Evolutionary conservation across 1,140 invertebrate genomes (phyloP), one percentile per base, ranked within the genome.

Genomic region (Schlechtendalia chinensis): DNA sequence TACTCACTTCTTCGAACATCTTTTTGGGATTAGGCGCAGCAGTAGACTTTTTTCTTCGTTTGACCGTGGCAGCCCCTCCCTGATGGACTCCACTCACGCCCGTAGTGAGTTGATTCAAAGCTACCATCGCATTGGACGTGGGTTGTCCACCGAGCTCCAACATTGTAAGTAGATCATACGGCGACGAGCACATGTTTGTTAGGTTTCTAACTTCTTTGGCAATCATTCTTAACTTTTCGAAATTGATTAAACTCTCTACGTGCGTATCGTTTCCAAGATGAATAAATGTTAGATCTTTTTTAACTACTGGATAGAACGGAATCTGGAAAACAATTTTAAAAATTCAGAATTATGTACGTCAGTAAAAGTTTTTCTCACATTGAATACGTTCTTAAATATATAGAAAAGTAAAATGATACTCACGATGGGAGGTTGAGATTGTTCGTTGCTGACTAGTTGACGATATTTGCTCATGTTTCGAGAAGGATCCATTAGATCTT

Each of bases 401-500:
- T 22, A 39, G 11, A 14, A 10, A 8, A 32, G 17, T 50, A 53
- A 69, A 2, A 69, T 24, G 10, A 19, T 17, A 88, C 90, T 89
- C 87, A 92, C 91, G 83, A 96, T 95, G 59, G 96, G 96, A 82
- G 96, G 95, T 86, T 96, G 93, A 56, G 92, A 92, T 86, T 94
- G 91, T 85, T 96, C 95, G 81, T 90, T 92, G 83, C 91, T 94
- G 17, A 99, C 91, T 67, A 99, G 88, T 86, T 97, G 97, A 82
- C 98, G 88, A 86, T 99, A 99, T 87, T 98, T 98, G 84, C 94
- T 96, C 97, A 99, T 99, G 85, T 99, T 99, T 77, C 97, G 89
- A 29, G 96, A 97, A 0, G 97, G 97, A 88, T 98, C 97, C 96
- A 98, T 98, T 10, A 98, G 88, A 84, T 94, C 93, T 89, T 98